phyloP scores from a whole-genome alignment of 92 coral and sea anemone species.

The Porites evermanni region DNA sequence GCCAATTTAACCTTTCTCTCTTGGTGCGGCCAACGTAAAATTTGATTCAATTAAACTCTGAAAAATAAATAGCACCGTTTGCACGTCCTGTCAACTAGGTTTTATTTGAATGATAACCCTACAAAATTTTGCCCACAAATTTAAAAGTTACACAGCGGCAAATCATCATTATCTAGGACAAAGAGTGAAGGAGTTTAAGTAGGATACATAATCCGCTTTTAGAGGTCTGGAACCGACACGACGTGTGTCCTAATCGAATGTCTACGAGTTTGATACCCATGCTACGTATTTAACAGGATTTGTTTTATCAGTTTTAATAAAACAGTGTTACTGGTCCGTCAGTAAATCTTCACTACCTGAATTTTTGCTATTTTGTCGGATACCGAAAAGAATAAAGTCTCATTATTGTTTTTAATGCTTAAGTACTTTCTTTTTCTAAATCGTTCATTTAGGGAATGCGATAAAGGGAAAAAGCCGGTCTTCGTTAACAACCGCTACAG shows the following conservation, averaged over 20 bases:
- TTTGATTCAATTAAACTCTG: background rate
- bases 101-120: too few relatives aligned
- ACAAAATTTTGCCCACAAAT: too few relatives aligned
- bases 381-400: slow-evolving; percentile 2
- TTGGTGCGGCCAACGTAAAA: background rate
- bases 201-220: background rate
- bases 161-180: background rate
- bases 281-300: background rate
- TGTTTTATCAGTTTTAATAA: background rate
- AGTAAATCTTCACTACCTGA: background rate
- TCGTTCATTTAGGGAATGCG: slow-evolving; percentile 42
- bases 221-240: background rate
- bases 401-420: background rate
- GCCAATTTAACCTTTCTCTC: background rate
- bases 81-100: background rate
- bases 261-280: background rate
- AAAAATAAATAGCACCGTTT: background rate
- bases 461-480: slow-evolving; percentile 36
- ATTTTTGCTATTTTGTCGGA: background rate
- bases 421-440: background rate
- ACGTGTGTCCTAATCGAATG: background rate
- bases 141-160: background rate
- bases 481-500: slow-evolving; percentile 54
- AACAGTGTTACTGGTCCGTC: background rate
- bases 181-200: background rate